Conservation (phyloP, 2,888 invertebrate genomes). For the Drosophila vallismaia region DNA sequence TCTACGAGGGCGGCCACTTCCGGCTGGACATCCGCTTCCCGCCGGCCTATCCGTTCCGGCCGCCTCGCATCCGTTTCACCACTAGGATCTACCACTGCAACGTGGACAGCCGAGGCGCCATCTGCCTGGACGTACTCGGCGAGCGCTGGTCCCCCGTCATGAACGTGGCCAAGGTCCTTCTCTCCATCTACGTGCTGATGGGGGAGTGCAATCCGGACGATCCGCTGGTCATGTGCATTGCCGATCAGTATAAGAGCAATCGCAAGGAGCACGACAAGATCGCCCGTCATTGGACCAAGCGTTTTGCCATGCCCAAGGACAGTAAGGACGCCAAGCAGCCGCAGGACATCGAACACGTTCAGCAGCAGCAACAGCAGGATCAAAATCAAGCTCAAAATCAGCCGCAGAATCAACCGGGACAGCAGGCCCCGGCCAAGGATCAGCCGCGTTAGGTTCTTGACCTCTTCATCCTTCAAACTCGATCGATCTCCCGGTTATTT, state of each 20-base stretch:
- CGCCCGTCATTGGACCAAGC: conserved; percentile 62
- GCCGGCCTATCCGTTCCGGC: conserved; percentile 59
- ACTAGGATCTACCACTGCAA: conserved; percentile 71
- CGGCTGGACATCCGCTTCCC: conserved; percentile 62
- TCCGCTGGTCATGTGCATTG: conserved; percentile 63
- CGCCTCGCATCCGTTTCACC: conserved; percentile 61
- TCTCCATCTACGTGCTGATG: conserved; percentile 64
- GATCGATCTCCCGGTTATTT: not conserved
- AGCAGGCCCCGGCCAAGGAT: not conserved
- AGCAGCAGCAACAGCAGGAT: not conserved
- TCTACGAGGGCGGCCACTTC: conserved; percentile 63
- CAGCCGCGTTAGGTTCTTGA: not conserved
- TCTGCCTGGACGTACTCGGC: conserved; percentile 64
- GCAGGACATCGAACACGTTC: not conserved
- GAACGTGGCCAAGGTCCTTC: conserved; percentile 59
- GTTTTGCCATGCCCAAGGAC: conserved; percentile 56
- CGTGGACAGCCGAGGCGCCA: conserved; percentile 66
- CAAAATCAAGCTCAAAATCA: not conserved
- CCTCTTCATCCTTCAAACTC: not conserved
- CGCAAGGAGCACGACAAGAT: conserved; percentile 68
- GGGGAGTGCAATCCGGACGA: conserved; percentile 69
- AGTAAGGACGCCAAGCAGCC: not conserved
- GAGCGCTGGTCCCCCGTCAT: conserved; percentile 73
- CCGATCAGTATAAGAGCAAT: conserved; percentile 64
- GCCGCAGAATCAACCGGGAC: not conserved